Evolutionary conservation across 2,888 invertebrate genomes (phyloP), one percentile per base, ranked within the genome.

Genomic region (Dryocosmus kuriphilus): DNA sequence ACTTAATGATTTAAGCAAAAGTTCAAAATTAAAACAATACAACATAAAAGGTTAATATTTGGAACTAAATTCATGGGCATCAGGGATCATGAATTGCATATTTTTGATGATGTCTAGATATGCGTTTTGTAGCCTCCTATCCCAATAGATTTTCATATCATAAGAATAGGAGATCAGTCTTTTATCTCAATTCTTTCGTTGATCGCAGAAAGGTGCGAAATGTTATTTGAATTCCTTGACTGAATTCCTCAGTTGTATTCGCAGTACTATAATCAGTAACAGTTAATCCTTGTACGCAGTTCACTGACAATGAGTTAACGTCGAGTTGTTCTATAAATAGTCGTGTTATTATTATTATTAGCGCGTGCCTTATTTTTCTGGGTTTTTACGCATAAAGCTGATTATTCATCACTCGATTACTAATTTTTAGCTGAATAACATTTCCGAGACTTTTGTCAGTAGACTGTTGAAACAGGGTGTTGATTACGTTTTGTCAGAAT

Each of bases 401-500:
- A 51, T 51, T 51, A n/a, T 51, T 51, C 51, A 51, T 51, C 51
- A 51, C 51, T 51, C n/a, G 51, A 51, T 51, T 51, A 51, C 51
- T 51, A 41, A 41, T 41, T 51, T 51, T n/a, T n/a, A 51, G n/a
- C n/a, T 51, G 51, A 51, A 51, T 51, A 8, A n/a, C n/a, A n/a
- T 51, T 51, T 51, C n/a, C 51, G 8, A 51, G 8, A 51, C 19
- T 51, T 35, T 35, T n/a, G n/a, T 51, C n/a, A 51, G 51, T n/a
- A 51, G 19, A 19, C 51, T 51, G 51, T 51, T 51, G 51, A 51
- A 51, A 51, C 51, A 51, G 51, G 71, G 51, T 71, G 71, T 46
- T 51, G 71, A 71, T 24, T 41, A 41, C 41, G 27, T 27, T n/a
- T 19, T 41, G 71, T 27, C 71, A 74, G 57, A 74, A 74, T 55